Evolutionary conservation across 1,140 invertebrate genomes (phyloP).

Genomic region (Drosophila nigromelanica): DNA sequence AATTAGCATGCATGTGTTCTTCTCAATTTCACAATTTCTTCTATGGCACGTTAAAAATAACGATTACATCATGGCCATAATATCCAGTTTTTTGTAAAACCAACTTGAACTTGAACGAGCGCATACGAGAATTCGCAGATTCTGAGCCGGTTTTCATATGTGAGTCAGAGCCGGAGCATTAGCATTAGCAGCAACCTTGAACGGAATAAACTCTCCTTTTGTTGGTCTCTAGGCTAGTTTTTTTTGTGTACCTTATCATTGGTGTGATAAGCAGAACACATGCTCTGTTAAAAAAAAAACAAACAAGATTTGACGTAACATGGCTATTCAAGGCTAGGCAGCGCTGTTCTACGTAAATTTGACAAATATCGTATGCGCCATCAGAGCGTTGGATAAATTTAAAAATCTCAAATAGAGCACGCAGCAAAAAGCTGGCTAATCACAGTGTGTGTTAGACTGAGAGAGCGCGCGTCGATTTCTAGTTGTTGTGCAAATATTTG

Average conservation of each 20-base stretch:
- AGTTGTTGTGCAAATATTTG: neutral
- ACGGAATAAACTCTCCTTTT: neutral
- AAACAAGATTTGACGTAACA: slow-evolving; percentile 37
- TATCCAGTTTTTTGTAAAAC: slow-evolving; percentile 39
- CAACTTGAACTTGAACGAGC: slow-evolving; percentile 41
- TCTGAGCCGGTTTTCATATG: slow-evolving; percentile 31
- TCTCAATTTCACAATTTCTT: slow-evolving; percentile 33
- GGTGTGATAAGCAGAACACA: slow-evolving; percentile 20
- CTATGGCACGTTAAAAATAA: slow-evolving; percentile 11
- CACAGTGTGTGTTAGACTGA: neutral
- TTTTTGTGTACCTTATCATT: slow-evolving; percentile 21
- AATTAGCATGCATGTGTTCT: slow-evolving; percentile 21
- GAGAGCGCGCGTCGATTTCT: neutral
- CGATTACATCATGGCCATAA: slow-evolving; percentile 28
- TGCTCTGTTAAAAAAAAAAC: neutral
- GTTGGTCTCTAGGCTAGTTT: slow-evolving; percentile 23
- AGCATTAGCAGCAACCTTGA: slow-evolving; percentile 25
- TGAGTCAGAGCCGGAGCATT: slow-evolving; percentile 37
- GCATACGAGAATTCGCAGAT: slow-evolving; percentile 21
- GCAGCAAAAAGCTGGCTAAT: slow-evolving; percentile 39
- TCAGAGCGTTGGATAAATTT: slow-evolving; percentile 22
- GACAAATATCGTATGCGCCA: slow-evolving; percentile 35
- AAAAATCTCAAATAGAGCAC: slow-evolving; percentile 25
- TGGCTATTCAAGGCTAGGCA: slow-evolving; percentile 24
- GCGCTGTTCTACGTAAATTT: slow-evolving; percentile 13